Evolutionary conservation across 2,888 invertebrate genomes (phyloP).

Genomic region (Synanthedon tipuliformis): DNA sequence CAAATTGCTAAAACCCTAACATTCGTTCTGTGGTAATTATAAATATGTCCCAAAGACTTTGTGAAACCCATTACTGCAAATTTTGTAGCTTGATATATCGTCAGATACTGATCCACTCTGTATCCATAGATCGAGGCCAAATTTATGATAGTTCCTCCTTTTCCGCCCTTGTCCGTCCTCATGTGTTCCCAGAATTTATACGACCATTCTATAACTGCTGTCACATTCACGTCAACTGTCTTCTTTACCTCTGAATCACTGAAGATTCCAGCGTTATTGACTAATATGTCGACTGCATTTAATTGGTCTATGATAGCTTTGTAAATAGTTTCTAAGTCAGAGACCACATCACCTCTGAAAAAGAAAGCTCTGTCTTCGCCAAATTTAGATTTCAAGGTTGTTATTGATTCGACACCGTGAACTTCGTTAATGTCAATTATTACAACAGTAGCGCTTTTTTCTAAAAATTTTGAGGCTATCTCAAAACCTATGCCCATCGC

Average conservation of each 20-base stretch:
- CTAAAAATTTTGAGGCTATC: constrained; percentile 50
- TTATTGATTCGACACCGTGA: constrained; percentile 39
- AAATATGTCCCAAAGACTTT: constrained; percentile 40
- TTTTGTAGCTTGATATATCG: constrained; percentile 67
- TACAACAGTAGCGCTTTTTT: constrained; percentile 36
- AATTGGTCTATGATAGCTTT: constrained; percentile 29
- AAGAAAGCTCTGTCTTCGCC: constrained; percentile 54
- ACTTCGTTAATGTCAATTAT: constrained; percentile 31
- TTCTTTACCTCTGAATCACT: constrained; percentile 13
- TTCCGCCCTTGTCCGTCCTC: constrained; percentile 47
- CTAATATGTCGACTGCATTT: constrained; percentile 44
- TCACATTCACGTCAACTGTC: constrained; percentile 17
- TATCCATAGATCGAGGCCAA: constrained; percentile 69
- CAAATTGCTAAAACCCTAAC: constrained; percentile 58
- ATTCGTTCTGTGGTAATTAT: constrained; percentile 43
- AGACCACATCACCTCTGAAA: constrained; percentile 62
- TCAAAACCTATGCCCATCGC: constrained; percentile 64
- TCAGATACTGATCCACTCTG: constrained; percentile 44
- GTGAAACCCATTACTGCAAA: constrained; percentile 59
- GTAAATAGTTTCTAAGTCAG: constrained; percentile 44
- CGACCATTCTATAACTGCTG: constrained; percentile 16
- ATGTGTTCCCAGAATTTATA: constrained; percentile 59
- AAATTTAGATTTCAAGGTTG: constrained; percentile 44
- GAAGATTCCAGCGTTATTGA: constrained; percentile 55
- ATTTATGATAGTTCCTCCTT: constrained; percentile 69